Conservation (phyloP, 1,140 invertebrate species). For the Colletes gigas region DNA sequence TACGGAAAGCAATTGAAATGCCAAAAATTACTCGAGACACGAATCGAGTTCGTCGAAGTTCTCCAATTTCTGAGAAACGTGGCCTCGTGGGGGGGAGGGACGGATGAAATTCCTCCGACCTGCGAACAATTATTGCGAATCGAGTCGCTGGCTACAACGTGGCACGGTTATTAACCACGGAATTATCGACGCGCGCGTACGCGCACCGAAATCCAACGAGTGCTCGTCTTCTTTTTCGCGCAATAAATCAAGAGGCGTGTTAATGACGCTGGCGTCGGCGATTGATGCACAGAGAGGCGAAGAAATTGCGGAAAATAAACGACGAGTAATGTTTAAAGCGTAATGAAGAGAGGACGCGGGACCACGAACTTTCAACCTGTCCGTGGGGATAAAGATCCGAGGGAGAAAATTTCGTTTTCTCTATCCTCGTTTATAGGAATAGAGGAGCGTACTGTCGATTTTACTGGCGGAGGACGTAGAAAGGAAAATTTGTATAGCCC, state of each 20-base stretch:
- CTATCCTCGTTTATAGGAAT: too few relatives aligned
- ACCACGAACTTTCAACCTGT: background rate
- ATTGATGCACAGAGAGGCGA: conserved; percentile 28
- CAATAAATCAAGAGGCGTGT: conserved; percentile 47
- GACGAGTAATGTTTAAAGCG: conserved; percentile 12
- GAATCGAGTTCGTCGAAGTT: too few relatives aligned
- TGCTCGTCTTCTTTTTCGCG: conserved; percentile 27
- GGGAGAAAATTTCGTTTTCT: too few relatives aligned
- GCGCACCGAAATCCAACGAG: conserved; percentile 22
- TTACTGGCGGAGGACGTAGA: background rate
- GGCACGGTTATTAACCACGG: conserved; percentile 32
- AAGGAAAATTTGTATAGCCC: background rate
- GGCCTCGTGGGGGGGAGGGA: too few relatives aligned
- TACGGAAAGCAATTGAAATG: too few relatives aligned
- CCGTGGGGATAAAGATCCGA: background rate
- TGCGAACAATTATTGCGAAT: background rate
- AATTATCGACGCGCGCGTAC: conserved; percentile 31
- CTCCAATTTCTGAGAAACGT: too few relatives aligned
- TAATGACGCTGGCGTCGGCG: conserved; percentile 29
- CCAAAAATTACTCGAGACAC: too few relatives aligned
- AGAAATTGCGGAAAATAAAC: conserved; percentile 40
- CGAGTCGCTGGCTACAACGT: background rate
- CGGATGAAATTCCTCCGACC: background rate
- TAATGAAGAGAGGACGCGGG: conserved; percentile 28
- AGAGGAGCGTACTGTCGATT: background rate